These are phyloP conservation scores for Halcyon badia DNA, from an alignment of 2,797 vertebrate genomes.

Conservation along the genomic window DNA sequence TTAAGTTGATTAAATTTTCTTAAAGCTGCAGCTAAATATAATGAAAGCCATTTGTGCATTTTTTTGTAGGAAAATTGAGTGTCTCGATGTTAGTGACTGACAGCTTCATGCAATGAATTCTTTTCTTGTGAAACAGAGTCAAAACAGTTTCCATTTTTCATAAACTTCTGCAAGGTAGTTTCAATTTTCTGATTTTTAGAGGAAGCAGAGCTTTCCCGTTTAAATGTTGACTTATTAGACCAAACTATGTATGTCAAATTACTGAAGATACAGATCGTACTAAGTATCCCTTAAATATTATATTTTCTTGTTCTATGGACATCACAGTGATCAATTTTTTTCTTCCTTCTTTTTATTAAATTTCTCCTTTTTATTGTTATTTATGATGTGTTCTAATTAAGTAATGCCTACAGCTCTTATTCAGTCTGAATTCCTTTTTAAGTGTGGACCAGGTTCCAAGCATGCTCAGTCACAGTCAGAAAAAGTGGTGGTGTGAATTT, in stretches of 20 bases:
- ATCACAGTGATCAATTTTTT: not conserved
- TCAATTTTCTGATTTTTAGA: slow-evolving; percentile 62
- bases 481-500: not conserved
- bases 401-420: not conserved
- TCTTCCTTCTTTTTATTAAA: not conserved
- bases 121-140: slow-evolving; percentile 75
- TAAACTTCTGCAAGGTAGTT: slow-evolving; percentile 59
- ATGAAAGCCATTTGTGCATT: slow-evolving; percentile 85
- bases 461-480: not conserved
- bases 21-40: slow-evolving; percentile 85
- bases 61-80: slow-evolving; percentile 70
- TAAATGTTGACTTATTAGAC: slow-evolving; percentile 39
- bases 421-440: not conserved
- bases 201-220: slow-evolving; percentile 17
- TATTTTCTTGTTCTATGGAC: not conserved
- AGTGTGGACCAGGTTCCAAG: not conserved
- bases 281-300: slow-evolving; percentile 8
- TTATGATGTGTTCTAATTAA: not conserved
- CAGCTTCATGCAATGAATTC: slow-evolving; percentile 74
- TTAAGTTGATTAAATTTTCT: slow-evolving; percentile 87
- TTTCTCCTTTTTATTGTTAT: not conserved
- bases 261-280: slow-evolving; percentile 1
- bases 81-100: slow-evolving; percentile 70
- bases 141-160: slow-evolving; percentile 71
- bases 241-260: slow-evolving; percentile 29